Evolutionary conservation across 2,888 invertebrate species (phyloP), one percentile per base, ranked within the genome.

Genomic region (Amaurobius ferox): DNA sequence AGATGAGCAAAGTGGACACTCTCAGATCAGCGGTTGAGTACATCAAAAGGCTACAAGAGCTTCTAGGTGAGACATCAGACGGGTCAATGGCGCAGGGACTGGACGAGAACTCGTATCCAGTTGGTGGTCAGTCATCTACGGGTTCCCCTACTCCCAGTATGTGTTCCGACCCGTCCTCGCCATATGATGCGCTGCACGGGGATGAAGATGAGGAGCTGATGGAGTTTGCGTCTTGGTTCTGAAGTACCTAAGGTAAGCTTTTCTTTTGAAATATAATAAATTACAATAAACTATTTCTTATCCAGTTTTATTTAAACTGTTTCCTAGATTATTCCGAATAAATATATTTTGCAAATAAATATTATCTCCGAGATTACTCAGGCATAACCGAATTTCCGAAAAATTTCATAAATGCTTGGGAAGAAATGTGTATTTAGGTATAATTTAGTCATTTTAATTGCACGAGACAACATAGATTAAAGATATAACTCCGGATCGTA

Each of bases 11-110:
- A 88, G 91, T 91, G 87, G 97, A 97, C 90, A 97, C 97, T 0
- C 92, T 97, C 64, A 93, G 95, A 89, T 93, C 97, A 90, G 97
- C 97, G 0, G 96, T 97, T 40, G 97, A 97, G 91, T 97, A 97
- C 90, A 97, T 97, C 88, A 94, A 94, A 83, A 95, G 95, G 89
- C 93, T 97, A 73, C 95, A 97, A 91, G 94, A 95, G 89, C 93
- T 97, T 89, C 92, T 97, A 66, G 89, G 89, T 1, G 90, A 90
- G 40, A 48, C 74, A 11, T 32, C 29, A 3, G 13, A 39, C 1
- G 48, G 55, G 0, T 11, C 29, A 2, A 6, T 30, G 39, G 9
- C 28, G 0, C 48, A 35, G 16, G 32, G 62, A 1, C 39, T 61
- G 7, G 88, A 87, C 66, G 87, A 78, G 73, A 83, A 86, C 83